These are phyloP conservation scores for Notodromas monacha DNA, from an alignment of 2,888 invertebrate genomes.

Conservation along the genomic window DNA sequence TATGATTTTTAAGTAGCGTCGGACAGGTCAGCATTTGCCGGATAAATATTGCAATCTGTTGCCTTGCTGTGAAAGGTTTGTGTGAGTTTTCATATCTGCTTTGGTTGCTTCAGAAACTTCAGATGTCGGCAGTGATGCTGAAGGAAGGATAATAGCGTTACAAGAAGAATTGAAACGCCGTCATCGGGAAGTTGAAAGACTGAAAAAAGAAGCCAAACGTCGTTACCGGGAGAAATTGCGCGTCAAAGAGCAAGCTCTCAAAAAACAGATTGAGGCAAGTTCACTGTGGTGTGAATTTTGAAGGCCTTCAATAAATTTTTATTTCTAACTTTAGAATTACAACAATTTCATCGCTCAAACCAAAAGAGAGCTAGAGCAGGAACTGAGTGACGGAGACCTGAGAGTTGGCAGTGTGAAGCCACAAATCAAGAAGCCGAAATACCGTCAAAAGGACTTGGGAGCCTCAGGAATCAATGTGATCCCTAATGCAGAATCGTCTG, in stretches of 20 bases:
- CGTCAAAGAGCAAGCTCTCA: slow-evolving; percentile 19
- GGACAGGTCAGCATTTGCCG: no score
- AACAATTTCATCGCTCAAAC: slow-evolving; percentile 13
- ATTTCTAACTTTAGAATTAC: slow-evolving; percentile 6
- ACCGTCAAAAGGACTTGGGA: background rate
- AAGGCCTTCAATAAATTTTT: slow-evolving; percentile 6
- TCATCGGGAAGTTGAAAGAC: slow-evolving; percentile 18
- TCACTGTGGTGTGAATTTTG: no score
- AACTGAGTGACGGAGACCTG: slow-evolving; percentile 13
- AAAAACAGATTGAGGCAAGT: slow-evolving; percentile 20
- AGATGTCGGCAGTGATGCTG: slow-evolving; percentile 21
- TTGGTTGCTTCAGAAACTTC: slow-evolving; percentile 19
- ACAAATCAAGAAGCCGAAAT: slow-evolving; percentile 18
- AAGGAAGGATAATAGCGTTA: slow-evolving; percentile 19
- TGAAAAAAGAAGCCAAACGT: slow-evolving; percentile 18
- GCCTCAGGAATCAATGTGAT: no score
- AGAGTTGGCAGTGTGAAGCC: slow-evolving; percentile 14
- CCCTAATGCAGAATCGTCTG: slow-evolving; percentile 6
- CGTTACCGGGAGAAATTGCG: slow-evolving; percentile 18
- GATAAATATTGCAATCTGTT: no score
- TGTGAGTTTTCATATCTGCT: no score
- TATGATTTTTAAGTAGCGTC: no score
- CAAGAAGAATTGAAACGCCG: slow-evolving; percentile 19
- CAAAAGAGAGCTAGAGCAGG: slow-evolving; percentile 15
- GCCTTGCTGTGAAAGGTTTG: no score